These are phyloP conservation scores for Rafetus swinhoei DNA, from an alignment of 2,113 vertebrate genomes.

Conservation along the genomic window DNA sequence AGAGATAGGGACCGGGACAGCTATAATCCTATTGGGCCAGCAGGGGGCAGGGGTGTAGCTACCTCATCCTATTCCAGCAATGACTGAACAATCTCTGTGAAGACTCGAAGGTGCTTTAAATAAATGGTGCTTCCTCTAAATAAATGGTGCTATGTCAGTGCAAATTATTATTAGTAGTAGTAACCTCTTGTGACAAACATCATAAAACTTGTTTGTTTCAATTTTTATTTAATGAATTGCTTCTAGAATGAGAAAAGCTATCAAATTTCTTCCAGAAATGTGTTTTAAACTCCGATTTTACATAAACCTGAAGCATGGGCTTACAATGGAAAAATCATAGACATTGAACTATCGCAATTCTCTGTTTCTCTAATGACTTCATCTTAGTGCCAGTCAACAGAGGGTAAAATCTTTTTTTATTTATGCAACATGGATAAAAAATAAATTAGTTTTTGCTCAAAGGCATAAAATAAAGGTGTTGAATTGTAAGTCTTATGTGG, in stretches of 20 bases:
- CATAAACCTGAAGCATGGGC: background rate
- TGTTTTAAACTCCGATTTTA: constrained; percentile 2
- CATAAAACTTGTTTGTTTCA: background rate
- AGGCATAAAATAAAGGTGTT: constrained; percentile 51
- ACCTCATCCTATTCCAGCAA: background rate
- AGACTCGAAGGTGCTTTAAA: background rate
- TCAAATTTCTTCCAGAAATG: background rate
- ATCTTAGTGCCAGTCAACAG: constrained; percentile 42
- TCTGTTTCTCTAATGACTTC: constrained; percentile 44
- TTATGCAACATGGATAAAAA: constrained; percentile 46
- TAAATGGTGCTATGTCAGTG: no score
- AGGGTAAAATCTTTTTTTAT: constrained; percentile 60
- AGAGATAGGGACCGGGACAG: no score
- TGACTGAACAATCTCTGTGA: background rate
- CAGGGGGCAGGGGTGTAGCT: no score
- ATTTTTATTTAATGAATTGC: background rate
- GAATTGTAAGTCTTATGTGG: constrained; percentile 55
- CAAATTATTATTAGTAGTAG: no score
- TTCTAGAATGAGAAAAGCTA: background rate
- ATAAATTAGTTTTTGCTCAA: constrained; percentile 53
- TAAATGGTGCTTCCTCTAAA: no score
- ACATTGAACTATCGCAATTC: constrained; percentile 20
- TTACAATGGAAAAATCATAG: constrained; percentile 26
- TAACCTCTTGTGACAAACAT: no score
- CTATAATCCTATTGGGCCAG: no score